phyloP scores from a whole-genome alignment of 1,140 invertebrate genomes.

The Drosophila sp. region DNA sequence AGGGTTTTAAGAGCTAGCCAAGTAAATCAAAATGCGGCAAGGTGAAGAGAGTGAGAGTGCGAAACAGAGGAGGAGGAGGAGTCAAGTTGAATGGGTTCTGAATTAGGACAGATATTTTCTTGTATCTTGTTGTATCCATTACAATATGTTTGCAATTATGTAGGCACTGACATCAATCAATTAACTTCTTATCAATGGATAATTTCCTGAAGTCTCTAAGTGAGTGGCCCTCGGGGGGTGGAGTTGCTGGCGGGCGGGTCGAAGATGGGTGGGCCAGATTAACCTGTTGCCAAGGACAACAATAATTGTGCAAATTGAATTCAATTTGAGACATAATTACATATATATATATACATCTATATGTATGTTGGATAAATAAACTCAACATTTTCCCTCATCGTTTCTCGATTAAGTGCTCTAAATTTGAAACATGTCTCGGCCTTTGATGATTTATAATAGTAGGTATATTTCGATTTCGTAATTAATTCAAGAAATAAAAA shows the following conservation, averaged over 20 bases:
- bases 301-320: conserved; percentile 10
- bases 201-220: conserved; percentile 9
- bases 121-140: conserved; percentile 33
- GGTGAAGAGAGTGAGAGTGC: neutral
- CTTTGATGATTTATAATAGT: conserved; percentile 31
- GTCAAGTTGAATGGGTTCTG: conserved; percentile 13
- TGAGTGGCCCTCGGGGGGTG: neutral
- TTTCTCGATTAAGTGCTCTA: conserved; percentile 6
- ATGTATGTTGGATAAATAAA: neutral
- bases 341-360: neutral
- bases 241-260: neutral
- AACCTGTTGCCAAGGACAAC: neutral
- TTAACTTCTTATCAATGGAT: conserved; percentile 68
- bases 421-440: conserved; percentile 5
- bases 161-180: conserved; percentile 63
- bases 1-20: conserved; percentile 1
- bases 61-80: neutral
- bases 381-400: neutral
- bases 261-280: neutral
- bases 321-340: conserved; percentile 4
- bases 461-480: conserved; percentile 34
- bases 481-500: conserved; percentile 60
- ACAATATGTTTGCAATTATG: conserved; percentile 74
- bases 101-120: conserved; percentile 37
- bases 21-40: neutral